These are phyloP conservation scores for Drosophila murphyi DNA, from an alignment of 1,140 invertebrate species.

Conservation along the genomic window DNA sequence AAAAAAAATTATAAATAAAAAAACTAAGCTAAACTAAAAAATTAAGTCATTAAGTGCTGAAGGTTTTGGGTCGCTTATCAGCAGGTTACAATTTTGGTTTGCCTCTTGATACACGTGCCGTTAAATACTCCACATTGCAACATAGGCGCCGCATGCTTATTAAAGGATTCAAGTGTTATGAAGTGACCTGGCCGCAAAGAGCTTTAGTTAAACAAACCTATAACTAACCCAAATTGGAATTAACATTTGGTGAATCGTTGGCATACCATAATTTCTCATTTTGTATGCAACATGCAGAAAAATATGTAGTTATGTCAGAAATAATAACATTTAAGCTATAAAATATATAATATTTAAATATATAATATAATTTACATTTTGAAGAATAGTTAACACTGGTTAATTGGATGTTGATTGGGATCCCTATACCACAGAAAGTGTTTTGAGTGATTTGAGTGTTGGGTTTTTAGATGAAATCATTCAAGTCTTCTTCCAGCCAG, in stretches of 20 bases:
- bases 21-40: conserved; percentile 14
- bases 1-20: neutral
- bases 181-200: neutral
- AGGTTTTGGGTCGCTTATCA: conserved; percentile 48
- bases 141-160: neutral
- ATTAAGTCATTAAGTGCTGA: conserved; percentile 67
- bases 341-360: no score
- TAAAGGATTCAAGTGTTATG: conserved; percentile 9
- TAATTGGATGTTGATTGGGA: no score
- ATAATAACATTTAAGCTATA: no score
- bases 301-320: no score
- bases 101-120: conserved; percentile 35
- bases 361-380: no score
- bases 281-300: no score
- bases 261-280: no score
- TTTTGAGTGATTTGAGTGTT: no score
- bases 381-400: no score
- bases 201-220: neutral
- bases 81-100: conserved; percentile 23
- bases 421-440: no score
- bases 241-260: neutral
- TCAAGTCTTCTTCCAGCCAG: no score
- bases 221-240: neutral
- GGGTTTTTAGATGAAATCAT: no score
- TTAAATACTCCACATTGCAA: conserved; percentile 33